Evolutionary conservation across 2,797 vertebrate species (phyloP).

Genomic region (Crenichthys baileyi): DNA sequence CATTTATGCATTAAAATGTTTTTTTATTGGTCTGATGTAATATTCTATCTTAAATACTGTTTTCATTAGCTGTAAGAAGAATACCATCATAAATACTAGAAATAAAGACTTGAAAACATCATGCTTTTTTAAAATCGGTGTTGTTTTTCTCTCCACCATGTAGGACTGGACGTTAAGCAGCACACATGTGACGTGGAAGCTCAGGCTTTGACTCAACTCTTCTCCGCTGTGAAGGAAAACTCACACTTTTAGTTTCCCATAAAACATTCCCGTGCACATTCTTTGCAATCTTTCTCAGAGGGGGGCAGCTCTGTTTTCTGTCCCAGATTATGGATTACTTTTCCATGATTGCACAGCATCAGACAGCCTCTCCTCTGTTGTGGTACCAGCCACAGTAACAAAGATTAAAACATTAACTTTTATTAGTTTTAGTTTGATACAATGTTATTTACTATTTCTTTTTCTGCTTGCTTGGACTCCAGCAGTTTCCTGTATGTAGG

Average conservation of each 20-base stretch:
- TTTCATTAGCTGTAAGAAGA: not conserved
- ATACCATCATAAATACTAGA: not conserved
- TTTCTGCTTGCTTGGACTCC: too few relatives aligned
- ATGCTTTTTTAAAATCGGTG: not conserved
- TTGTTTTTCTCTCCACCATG: not conserved
- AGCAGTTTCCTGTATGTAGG: too few relatives aligned
- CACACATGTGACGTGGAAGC: slow-evolving; percentile 41
- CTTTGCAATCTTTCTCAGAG: slow-evolving; percentile 42
- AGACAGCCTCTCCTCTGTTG: slow-evolving; percentile 8
- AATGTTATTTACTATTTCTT: not conserved
- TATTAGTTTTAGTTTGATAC: not conserved
- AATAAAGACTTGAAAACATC: not conserved
- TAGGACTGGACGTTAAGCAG: slow-evolving; percentile 6
- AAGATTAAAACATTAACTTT: not conserved
- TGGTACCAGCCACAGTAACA: not conserved
- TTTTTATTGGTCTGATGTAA: too few relatives aligned
- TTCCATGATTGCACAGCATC: slow-evolving; percentile 57
- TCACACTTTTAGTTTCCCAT: slow-evolving; percentile 20
- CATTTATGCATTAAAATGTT: not conserved
- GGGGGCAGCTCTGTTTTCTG: slow-evolving; percentile 39
- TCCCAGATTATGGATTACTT: slow-evolving; percentile 51
- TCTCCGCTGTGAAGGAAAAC: slow-evolving; percentile 27
- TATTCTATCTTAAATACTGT: not conserved
- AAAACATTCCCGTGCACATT: slow-evolving; percentile 55
- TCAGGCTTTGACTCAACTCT: slow-evolving; percentile 11